Percentiles rank a stretch among this genome's conserved stretches.
phyloP scores from a whole-genome alignment of 2,113 vertebrate genomes.

The Anser brachyrhynchus region DNA sequence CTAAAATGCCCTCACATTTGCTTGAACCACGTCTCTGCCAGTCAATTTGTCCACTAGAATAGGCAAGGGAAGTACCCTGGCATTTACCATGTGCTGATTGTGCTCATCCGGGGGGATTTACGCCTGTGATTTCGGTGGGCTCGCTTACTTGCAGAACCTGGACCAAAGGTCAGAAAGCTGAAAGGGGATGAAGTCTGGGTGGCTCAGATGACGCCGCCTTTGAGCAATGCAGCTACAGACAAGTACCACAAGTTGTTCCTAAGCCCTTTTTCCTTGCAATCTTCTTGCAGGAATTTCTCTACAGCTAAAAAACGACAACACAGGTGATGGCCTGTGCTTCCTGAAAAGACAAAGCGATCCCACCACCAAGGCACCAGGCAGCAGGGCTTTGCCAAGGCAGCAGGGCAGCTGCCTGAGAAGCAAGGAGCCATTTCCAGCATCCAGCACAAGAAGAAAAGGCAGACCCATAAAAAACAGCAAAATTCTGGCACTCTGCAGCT shows the following conservation, averaged over 20 bases:
- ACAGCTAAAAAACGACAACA: neutral
- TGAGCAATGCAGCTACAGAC: neutral
- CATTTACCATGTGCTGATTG: neutral
- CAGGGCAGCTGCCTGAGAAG: neutral
- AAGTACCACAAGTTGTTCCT: neutral
- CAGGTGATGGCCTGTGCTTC: neutral
- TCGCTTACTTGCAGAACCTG: neutral
- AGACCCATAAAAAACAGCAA: neutral
- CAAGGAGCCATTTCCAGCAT: neutral
- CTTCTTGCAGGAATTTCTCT: neutral
- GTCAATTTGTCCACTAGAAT: neutral
- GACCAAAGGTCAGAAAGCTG: neutral
- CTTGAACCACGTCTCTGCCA: neutral
- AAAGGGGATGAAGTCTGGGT: neutral
- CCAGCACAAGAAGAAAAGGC: neutral
- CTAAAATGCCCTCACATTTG: neutral
- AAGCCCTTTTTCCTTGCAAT: neutral
- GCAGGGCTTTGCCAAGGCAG: neutral
- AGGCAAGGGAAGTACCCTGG: neutral
- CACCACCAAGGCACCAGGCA: neutral
- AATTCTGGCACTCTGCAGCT: neutral
- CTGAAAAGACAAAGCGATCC: neutral
- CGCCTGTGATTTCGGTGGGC: neutral
- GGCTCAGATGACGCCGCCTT: neutral
- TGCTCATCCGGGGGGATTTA: neutral